Evolutionary conservation across 1,140 invertebrate genomes (phyloP), one percentile per base, ranked within the genome.

Genomic region (Teleopsis dalmanni): DNA sequence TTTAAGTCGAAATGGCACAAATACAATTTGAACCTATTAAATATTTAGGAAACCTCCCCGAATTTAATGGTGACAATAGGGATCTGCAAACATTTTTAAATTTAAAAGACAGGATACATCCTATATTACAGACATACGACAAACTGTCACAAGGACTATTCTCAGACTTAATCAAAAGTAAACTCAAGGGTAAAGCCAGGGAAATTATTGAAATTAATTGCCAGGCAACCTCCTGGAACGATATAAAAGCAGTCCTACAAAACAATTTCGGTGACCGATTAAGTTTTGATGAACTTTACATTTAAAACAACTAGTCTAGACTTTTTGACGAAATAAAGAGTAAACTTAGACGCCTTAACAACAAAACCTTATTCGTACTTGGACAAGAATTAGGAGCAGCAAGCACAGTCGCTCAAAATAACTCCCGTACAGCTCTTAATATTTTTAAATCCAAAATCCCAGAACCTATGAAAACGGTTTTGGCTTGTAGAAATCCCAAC

Each of bases 141-240:
- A 22, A 47, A 37, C 9, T 25, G 10, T 36, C 18, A 25, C 45
- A 47, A 36, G 13, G n/a, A 25, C n/a, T 47, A 36, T 47, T 47
- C 23, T 36, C 19, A 36, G 45, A 47, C 13, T 6, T 36, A 22
- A 47, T 47, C 19, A 47, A 47, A 47, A 36, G 19, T 11, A 47
- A 47, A 47, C 34, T 47, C 3, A 47, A 47, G 14, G 45, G 34
- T 29, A 47, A 27, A 26, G 45, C 45, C 9, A 37, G 21, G 9
- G 34, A 47, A 22, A 47, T 31, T 8, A 16, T 47, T 9, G 45
- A 47, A 37, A 47, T 37, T 13, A 47, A 47, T 47, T 36, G 16
- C 16, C 45, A 47, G 16, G 45, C 29, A 2, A 31, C 3, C n/a
- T 31, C 29, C 10, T 31, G 2, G 29, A 31, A 10, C 2, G 29